Conservation (phyloP, 2,888 invertebrate genomes). For the Megaustenia siamemsis region DNA sequence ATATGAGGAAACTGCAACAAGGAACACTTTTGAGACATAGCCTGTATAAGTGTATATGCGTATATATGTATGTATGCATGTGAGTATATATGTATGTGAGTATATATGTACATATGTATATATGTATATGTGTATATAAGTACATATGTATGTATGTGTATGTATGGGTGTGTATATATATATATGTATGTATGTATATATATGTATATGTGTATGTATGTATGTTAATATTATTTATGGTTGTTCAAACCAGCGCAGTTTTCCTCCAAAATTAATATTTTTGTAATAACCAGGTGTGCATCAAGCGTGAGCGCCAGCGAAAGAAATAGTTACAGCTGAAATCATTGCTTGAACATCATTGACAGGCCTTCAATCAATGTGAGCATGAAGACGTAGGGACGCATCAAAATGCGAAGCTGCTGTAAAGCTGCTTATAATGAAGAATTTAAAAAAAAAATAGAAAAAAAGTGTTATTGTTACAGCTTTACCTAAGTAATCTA, state of each 20-base stretch:
- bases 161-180: background rate
- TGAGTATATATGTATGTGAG: background rate
- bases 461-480: no score
- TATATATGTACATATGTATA: constrained; percentile 9
- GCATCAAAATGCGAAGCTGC: no score
- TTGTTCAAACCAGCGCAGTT: background rate
- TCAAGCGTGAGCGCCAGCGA: background rate
- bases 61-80: no score
- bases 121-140: constrained; percentile 4
- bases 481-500: no score
- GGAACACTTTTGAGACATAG: no score
- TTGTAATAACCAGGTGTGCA: background rate
- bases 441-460: no score
- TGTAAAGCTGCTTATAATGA: no score
- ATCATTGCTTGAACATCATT: background rate
- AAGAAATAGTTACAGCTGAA: background rate
- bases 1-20: no score
- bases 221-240: background rate
- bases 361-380: background rate
- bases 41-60: background rate
- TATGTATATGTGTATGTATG: no score
- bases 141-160: background rate
- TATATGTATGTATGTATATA: background rate
- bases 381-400: background rate
- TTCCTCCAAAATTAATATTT: background rate